These are phyloP conservation scores for Dromococcyx pavoninus DNA, from an alignment of 2,797 vertebrate species.

Conservation along the genomic window DNA sequence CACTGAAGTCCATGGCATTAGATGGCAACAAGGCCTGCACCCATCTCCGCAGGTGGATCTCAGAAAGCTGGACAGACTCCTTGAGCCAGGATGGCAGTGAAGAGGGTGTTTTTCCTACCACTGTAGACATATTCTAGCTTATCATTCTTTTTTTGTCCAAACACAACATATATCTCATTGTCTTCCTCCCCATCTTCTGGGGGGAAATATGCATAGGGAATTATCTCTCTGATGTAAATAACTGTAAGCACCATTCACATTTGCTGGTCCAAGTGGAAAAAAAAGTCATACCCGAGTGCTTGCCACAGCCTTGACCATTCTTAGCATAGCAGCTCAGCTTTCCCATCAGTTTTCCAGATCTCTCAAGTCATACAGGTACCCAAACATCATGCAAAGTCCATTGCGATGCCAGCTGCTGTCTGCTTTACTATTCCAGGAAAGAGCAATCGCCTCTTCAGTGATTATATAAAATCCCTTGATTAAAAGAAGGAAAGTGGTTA, in stretches of 20 bases:
- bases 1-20: background rate
- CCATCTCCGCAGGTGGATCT: rapidly evolving
- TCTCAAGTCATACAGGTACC: background rate
- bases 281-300: background rate
- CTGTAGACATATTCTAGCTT: background rate
- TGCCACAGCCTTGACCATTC: background rate
- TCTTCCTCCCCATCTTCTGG: background rate
- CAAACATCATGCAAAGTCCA: background rate
- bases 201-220: background rate
- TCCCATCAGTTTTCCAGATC: background rate
- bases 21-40: background rate
- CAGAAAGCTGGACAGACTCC: background rate
- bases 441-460: background rate
- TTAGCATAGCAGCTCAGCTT: background rate
- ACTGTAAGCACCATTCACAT: constrained; percentile 36
- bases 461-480: background rate
- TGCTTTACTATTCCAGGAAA: constrained; percentile 18
- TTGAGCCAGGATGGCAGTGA: background rate
- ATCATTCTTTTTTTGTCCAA: background rate
- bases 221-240: constrained; percentile 36
- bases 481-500: constrained; percentile 31
- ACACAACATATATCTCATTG: background rate
- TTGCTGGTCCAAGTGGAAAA: constrained; percentile 1
- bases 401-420: background rate
- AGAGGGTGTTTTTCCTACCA: background rate